phyloP scores from a whole-genome alignment of 2,113 vertebrate species.

The Nothocercus nigrocapillus region DNA sequence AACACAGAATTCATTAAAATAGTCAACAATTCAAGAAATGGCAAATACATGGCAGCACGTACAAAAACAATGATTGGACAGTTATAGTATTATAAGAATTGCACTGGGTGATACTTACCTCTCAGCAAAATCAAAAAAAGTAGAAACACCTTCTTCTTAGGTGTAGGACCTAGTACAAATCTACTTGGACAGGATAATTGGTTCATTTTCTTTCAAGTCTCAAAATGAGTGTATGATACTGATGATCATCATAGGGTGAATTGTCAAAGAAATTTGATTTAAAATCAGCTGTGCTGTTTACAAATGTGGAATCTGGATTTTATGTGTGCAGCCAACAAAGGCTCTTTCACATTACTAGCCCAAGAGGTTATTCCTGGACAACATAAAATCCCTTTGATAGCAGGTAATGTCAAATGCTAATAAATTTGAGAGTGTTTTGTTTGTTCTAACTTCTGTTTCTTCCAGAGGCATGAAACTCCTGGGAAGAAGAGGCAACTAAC shows the following conservation, averaged over 20 bases:
- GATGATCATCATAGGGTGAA: neutral
- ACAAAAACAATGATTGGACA: neutral
- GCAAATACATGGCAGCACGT: neutral
- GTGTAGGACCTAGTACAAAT: neutral
- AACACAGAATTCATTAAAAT: neutral
- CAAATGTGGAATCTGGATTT: neutral
- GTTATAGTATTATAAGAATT: neutral
- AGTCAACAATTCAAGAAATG: neutral
- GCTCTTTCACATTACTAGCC: neutral
- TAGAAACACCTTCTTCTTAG: neutral
- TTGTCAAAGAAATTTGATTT: neutral
- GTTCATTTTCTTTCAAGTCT: constrained; percentile 8
- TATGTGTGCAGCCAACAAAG: neutral
- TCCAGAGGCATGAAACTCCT: neutral
- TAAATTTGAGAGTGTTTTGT: neutral
- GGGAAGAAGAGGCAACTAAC: neutral
- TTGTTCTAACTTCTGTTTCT: neutral
- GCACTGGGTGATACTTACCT: neutral
- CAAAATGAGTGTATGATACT: neutral
- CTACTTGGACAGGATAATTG: neutral
- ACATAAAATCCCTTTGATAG: neutral
- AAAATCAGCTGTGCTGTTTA: neutral
- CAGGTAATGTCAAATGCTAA: neutral
- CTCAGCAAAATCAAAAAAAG: neutral
- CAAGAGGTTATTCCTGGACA: neutral